Evolutionary conservation across 2,113 vertebrate genomes (phyloP).

Genomic region (Actinemys pallida): DNA sequence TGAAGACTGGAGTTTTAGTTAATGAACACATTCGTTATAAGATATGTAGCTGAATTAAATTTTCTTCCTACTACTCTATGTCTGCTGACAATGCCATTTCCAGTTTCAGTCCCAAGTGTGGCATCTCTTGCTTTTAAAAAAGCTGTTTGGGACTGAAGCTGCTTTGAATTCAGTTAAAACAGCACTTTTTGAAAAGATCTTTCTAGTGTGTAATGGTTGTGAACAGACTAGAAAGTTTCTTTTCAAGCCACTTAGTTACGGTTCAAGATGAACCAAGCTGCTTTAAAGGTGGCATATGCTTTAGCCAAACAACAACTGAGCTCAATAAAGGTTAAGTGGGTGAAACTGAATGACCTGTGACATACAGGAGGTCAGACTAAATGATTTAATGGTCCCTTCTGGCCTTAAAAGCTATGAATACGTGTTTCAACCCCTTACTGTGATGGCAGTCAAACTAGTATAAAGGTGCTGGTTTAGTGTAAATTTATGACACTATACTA

Average conservation of each 20-base stretch:
- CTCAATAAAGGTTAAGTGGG: too few relatives aligned
- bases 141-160: background rate
- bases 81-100: background rate
- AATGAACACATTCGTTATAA: too few relatives aligned
- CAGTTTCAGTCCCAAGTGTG: background rate
- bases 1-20: too few relatives aligned
- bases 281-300: slow-evolving; percentile 20
- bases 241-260: background rate
- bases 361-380: background rate
- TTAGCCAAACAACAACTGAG: too few relatives aligned
- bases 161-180: background rate
- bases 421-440: background rate
- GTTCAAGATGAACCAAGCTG: background rate
- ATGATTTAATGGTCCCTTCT: background rate
- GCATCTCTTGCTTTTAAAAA: background rate
- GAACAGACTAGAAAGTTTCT: background rate
- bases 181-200: background rate
- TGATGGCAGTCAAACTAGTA: too few relatives aligned
- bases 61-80: background rate
- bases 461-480: too few relatives aligned
- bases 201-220: background rate
- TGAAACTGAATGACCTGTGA: too few relatives aligned
- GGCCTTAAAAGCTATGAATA: background rate
- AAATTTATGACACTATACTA: background rate
- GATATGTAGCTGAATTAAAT: too few relatives aligned